These are phyloP conservation scores for Elephas maximus DNA, from an alignment of 2,113 vertebrate genomes.

Conservation along the genomic window DNA sequence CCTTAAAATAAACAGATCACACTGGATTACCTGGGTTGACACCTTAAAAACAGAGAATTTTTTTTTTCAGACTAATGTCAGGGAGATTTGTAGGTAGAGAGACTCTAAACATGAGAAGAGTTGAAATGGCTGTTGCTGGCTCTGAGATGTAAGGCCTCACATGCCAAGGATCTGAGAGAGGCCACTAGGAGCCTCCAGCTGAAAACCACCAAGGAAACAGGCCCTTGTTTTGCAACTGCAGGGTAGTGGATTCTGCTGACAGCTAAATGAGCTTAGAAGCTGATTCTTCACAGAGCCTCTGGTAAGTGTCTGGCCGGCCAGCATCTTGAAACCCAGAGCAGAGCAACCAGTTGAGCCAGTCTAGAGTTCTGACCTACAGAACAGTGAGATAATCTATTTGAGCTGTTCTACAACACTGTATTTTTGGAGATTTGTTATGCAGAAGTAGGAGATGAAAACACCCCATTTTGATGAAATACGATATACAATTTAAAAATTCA, in stretches of 20 bases:
- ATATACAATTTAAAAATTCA: background rate
- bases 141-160: background rate
- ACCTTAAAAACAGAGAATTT: background rate
- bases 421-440: background rate
- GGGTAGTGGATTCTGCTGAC: background rate
- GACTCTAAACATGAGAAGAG: background rate
- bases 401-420: background rate
- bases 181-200: background rate
- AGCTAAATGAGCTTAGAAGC: too few relatives aligned
- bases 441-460: background rate
- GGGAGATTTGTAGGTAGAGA: background rate
- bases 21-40: background rate
- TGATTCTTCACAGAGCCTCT: background rate
- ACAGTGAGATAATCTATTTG: background rate
- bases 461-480: background rate
- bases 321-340: background rate
- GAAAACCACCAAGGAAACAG: background rate
- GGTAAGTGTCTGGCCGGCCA: background rate
- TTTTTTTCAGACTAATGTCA: background rate
- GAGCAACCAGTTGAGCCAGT: background rate
- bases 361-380: background rate
- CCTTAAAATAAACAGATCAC: background rate
- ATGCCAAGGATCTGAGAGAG: rapidly evolving
- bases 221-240: background rate
- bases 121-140: background rate